Evolutionary conservation across 64 coral and sea anemone genomes (phyloP), one percentile per base, ranked within the genome.

Genomic region (Exaiptasia diaphana): DNA sequence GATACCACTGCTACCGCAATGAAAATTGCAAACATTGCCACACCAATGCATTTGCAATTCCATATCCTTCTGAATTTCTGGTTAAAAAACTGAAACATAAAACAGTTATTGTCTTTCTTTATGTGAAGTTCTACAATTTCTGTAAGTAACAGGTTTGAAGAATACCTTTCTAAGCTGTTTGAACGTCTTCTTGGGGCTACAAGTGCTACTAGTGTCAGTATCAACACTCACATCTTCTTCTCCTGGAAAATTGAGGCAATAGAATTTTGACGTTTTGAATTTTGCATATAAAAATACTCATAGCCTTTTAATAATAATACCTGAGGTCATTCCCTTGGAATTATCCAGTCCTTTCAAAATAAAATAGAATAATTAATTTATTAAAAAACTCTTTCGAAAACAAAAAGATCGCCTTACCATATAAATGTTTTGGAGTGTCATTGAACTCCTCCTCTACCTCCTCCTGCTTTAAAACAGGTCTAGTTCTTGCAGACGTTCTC

Each of bases 401-500:
- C 27, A 21, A 64, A 12, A 29, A 64, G 60, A 22, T 64, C 26
- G 13, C 26, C 77, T 29, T 48, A 67, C 77, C 77, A 48, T 80
- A 80, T n/a, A 80, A 80, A 65, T 80, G 59, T 24, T 80, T 58
- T 3, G 77, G 77, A 1, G 77, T 80, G 27, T 80, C 77, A 46
- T 67, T 80, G 35, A 80, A 63, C 25, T 59, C 40, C 8, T 61
- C 76, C 15, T 27, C n/a, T 43, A 42, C 24, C 46, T 4, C 26
- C 31, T 57, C 75, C 26, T 78, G 5, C 40, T 38, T 60, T 12
- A 31, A 24, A n/a, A 33, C 26, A 22, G 1, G 34, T 40, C 10
- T 38, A 25, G 30, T 78, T 50, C 55, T 78, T 78, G 30, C 38
- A 3, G 61, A 20, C 38, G 61, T 35, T 20, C 32, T 65, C 0